Conservation (phyloP, 2,888 invertebrate genomes). For the Lamellibrachia satsuma region DNA sequence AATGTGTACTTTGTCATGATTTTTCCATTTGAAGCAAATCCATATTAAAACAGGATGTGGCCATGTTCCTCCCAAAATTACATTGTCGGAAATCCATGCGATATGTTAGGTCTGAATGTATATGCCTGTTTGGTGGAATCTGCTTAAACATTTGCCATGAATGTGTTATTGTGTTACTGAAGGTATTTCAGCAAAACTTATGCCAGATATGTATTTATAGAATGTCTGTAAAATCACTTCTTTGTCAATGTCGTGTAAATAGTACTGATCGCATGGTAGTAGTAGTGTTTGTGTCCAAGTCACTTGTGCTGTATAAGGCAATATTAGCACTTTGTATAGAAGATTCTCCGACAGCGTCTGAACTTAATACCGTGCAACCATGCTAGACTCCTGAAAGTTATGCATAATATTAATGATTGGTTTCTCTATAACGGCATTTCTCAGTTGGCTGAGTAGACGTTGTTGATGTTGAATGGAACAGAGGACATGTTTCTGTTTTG, state of each 20-base stretch:
- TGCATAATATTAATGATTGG: not conserved
- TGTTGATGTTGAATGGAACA: not conserved
- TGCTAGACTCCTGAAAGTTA: not conserved
- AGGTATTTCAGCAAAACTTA: not conserved
- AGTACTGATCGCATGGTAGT: not conserved
- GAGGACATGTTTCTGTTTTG: not conserved
- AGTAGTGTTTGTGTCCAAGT: not conserved
- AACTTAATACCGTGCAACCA: not conserved
- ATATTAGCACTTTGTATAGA: not conserved
- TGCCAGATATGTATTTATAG: not conserved
- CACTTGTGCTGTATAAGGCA: not conserved
- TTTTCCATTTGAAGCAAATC: no score
- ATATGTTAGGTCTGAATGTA: no score
- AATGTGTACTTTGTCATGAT: no score
- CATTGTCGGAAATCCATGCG: no score
- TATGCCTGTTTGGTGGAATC: not conserved
- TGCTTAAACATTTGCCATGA: not conserved
- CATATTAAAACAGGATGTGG: no score
- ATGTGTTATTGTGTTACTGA: not conserved
- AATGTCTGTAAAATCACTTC: not conserved
- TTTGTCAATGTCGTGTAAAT: not conserved
- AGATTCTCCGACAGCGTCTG: not conserved
- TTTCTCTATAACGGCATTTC: not conserved
- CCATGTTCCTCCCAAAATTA: no score
- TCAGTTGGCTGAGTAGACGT: not conserved